Conservation (phyloP, 2,797 vertebrate genomes). For the Lagodon rhomboides region DNA sequence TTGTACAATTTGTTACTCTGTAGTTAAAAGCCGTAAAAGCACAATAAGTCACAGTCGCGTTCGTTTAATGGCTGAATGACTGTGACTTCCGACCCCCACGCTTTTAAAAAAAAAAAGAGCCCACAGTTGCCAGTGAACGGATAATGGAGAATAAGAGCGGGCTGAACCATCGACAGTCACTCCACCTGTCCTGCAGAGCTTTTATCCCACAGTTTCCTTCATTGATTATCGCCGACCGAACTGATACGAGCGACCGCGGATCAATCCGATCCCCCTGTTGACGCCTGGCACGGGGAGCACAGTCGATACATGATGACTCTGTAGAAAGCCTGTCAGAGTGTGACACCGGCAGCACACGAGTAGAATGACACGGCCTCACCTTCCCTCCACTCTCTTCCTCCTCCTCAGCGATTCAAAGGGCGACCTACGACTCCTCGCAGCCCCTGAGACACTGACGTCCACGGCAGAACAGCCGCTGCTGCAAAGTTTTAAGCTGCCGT, state of each 20-base stretch:
- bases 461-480: slow-evolving; percentile 21
- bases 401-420: background rate
- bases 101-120: slow-evolving; percentile 49
- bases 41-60: slow-evolving; percentile 54
- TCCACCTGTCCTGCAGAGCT: slow-evolving; percentile 43
- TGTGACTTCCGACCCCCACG: slow-evolving; percentile 46
- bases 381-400: slow-evolving; percentile 4
- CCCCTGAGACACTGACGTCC: background rate
- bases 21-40: slow-evolving; percentile 63
- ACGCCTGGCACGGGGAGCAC: slow-evolving; percentile 26
- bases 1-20: slow-evolving; percentile 58
- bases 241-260: slow-evolving; percentile 38
- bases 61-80: slow-evolving; percentile 61
- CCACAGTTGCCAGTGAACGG: slow-evolving; percentile 15
- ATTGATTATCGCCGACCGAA: slow-evolving; percentile 57
- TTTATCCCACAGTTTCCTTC: slow-evolving; percentile 57
- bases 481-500: slow-evolving; percentile 25
- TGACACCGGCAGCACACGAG: slow-evolving; percentile 23
- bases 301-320: slow-evolving; percentile 56
- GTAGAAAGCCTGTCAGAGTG: slow-evolving; percentile 40
- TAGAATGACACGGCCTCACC: slow-evolving; percentile 13
- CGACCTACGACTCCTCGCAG: slow-evolving; percentile 5
- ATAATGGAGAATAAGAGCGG: slow-evolving; percentile 46
- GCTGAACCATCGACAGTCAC: slow-evolving; percentile 49
- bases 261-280: slow-evolving; percentile 47